Conservation (phyloP, 2,888 invertebrate genomes). For the Idaea biselata region DNA sequence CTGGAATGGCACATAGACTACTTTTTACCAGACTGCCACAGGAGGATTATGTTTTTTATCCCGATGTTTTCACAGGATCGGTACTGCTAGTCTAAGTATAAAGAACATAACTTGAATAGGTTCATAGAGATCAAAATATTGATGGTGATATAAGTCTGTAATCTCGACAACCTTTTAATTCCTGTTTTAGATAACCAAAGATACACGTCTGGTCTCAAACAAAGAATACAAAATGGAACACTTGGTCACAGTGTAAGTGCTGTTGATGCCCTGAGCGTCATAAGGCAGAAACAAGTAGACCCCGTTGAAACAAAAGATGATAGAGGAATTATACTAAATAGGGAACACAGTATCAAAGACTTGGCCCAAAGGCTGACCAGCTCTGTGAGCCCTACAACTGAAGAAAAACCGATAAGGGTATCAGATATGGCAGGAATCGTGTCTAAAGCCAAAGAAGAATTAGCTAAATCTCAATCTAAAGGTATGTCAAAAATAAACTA, state of each 20-base stretch:
- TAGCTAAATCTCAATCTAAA: constrained; percentile 92
- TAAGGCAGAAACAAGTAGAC: constrained; percentile 79
- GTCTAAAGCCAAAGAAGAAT: constrained; percentile 95
- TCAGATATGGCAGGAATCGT: constrained; percentile 94
- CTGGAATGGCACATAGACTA: no score
- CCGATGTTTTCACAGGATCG: no score
- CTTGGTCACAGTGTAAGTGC: constrained; percentile 75
- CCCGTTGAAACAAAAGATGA: constrained; percentile 80
- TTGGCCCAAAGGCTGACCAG: constrained; percentile 91
- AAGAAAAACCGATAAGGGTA: constrained; percentile 84
- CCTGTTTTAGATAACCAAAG: constrained; percentile 78
- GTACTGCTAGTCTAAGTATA: no score
- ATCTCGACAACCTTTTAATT: neutral
- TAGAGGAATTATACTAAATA: constrained; percentile 85
- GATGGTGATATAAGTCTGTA: neutral
- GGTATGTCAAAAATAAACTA: constrained; percentile 50
- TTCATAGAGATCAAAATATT: no score
- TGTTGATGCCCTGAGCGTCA: constrained; percentile 60
- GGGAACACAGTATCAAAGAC: constrained; percentile 93
- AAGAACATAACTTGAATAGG: no score
- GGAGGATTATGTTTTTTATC: no score
- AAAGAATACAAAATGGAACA: constrained; percentile 82
- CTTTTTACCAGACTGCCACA: no score
- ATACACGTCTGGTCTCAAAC: constrained; percentile 80
- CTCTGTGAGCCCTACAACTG: constrained; percentile 79